Percentiles rank a stretch among this genome's conserved stretches.
Conservation (phyloP, 2,113 vertebrate species). For the Hystrix brachyura region DNA sequence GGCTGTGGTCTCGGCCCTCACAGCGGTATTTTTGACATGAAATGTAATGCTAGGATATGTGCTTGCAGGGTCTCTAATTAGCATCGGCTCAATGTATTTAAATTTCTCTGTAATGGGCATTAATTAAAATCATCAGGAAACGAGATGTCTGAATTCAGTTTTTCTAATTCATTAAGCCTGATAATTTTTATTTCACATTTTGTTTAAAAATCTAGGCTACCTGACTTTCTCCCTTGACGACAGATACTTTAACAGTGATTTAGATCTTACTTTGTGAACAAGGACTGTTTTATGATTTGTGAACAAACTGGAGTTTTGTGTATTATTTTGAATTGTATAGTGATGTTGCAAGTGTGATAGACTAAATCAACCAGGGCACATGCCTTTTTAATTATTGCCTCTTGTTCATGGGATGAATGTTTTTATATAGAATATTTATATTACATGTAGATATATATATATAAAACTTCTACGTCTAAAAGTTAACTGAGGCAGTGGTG, state of each 20-base stretch:
- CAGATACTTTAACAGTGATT: not conserved
- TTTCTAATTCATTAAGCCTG: not conserved
- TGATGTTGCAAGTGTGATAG: not conserved
- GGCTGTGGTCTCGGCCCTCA: too few species aligned
- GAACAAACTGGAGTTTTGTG: not conserved
- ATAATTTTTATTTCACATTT: constrained; percentile 17
- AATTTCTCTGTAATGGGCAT: not conserved
- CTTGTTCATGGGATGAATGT: not conserved
- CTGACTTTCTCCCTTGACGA: not conserved
- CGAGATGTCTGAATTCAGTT: not conserved
- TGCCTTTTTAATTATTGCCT: not conserved
- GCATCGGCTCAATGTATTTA: not conserved
- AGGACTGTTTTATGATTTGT: not conserved
- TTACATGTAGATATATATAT: too few species aligned
- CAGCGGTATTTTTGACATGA: not conserved
- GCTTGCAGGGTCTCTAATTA: not conserved
- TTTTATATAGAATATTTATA: not conserved
- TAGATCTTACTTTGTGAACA: not conserved
- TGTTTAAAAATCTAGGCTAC: constrained; percentile 20
- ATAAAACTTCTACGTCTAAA: too few species aligned
- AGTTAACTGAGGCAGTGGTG: not conserved
- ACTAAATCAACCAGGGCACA: not conserved
- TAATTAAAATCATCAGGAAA: constrained; percentile 22
- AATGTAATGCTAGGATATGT: not conserved
- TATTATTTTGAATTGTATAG: not conserved